Percentiles rank a stretch among this genome's conserved stretches.
Conservation (phyloP, 2,113 vertebrate species). For the Mola mola region DNA sequence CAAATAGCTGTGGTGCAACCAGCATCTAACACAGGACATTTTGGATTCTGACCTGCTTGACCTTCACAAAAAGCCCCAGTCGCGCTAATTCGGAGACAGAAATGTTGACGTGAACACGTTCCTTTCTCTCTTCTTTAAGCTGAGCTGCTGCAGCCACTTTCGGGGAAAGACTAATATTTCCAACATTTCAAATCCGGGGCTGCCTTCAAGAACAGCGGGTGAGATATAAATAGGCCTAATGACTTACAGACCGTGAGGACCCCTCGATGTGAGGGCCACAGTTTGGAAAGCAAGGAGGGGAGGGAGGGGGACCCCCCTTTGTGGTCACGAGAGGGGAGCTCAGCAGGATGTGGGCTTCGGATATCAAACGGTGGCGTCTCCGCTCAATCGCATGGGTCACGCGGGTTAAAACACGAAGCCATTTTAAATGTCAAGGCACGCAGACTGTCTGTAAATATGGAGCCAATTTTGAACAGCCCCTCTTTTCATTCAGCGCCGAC, state of each 20-base stretch:
- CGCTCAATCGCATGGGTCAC: constrained; percentile 23
- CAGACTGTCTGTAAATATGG: constrained; percentile 36
- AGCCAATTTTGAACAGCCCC: constrained; percentile 45
- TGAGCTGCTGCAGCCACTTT: constrained; percentile 11
- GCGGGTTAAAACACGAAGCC: constrained; percentile 20
- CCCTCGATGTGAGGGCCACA: constrained; percentile 37
- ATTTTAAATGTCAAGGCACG: constrained; percentile 32
- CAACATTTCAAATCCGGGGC: constrained; percentile 27
- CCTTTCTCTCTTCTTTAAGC: not conserved
- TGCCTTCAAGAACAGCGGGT: constrained; percentile 28
- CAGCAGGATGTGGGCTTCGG: constrained; percentile 49
- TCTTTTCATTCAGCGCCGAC: constrained; percentile 41
- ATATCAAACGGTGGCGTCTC: constrained; percentile 63
- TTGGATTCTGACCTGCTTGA: constrained; percentile 56
- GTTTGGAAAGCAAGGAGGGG: constrained; percentile 45
- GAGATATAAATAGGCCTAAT: constrained; percentile 68
- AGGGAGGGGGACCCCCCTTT: constrained; percentile 61
- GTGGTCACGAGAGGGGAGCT: constrained; percentile 47
- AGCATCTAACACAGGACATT: constrained; percentile 34
- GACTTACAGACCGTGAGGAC: constrained; percentile 59
- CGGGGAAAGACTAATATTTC: constrained; percentile 27
- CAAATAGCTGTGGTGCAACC: constrained; percentile 76
- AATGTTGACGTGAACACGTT: constrained; percentile 3
- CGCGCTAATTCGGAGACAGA: constrained; percentile 48
- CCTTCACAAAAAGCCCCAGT: constrained; percentile 36